Evolutionary conservation across 1,140 invertebrate species (phyloP).

Genomic region (Gonioctena quinquepunctata): DNA sequence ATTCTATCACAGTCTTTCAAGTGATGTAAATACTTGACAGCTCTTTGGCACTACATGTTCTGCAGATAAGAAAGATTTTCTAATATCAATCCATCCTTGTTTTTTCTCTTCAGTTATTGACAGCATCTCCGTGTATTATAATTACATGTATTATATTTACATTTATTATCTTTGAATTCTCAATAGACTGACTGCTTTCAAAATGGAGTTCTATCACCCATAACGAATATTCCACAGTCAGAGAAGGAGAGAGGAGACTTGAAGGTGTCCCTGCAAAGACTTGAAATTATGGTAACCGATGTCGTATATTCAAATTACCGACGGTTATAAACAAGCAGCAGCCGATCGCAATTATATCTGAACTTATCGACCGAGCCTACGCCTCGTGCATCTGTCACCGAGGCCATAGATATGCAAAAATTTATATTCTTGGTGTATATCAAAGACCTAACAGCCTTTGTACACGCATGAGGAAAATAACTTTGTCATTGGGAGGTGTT

Average conservation of each 20-base stretch:
- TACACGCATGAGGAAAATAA: constrained; percentile 2
- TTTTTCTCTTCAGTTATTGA: no score
- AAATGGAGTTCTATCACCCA: background rate
- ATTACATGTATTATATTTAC: no score
- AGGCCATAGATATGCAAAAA: constrained; percentile 6
- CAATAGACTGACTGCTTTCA: no score
- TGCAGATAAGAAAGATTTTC: no score
- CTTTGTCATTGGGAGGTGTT: background rate
- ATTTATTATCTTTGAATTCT: no score
- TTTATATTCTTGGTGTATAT: constrained; percentile 4
- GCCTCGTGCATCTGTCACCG: constrained; percentile 30
- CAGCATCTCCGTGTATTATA: no score
- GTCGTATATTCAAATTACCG: constrained; percentile 31
- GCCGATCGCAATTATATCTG: constrained; percentile 29
- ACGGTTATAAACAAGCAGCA: constrained; percentile 28
- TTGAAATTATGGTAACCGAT: constrained; percentile 20
- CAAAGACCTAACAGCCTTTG: background rate
- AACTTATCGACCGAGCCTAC: constrained; percentile 27
- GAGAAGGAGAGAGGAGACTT: background rate
- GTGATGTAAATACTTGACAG: no score
- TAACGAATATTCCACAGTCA: background rate
- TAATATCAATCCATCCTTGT: no score
- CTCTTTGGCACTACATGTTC: no score
- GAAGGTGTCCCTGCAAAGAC: constrained; percentile 2
- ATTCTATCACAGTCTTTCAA: no score